Evolutionary conservation across 1,140 invertebrate genomes (phyloP).

Genomic region (Temnothorax longispinosus): DNA sequence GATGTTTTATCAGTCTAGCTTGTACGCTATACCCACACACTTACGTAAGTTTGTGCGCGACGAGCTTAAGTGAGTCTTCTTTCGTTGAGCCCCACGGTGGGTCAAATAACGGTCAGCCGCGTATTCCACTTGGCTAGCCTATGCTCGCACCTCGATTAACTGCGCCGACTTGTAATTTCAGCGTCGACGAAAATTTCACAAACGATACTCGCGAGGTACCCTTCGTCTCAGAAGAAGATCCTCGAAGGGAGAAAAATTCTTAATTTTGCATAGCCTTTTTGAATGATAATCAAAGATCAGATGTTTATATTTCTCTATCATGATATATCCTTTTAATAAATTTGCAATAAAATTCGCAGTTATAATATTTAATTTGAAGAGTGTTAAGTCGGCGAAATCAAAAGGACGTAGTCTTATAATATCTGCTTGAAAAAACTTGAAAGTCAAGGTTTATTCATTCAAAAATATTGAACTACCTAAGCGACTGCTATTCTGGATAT

Average conservation of each 20-base stretch:
- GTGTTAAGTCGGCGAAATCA: background rate
- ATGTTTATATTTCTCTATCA: background rate
- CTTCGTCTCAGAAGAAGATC: background rate
- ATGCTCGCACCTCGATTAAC: constrained; percentile 68
- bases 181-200: constrained; percentile 28
- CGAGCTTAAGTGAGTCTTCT: constrained; percentile 68
- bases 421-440: background rate
- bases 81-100: constrained; percentile 75
- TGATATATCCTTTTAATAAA: background rate
- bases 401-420: background rate
- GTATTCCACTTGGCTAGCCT: constrained; percentile 78
- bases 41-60: constrained; percentile 19
- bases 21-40: background rate
- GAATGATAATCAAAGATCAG: background rate
- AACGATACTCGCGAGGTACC: background rate
- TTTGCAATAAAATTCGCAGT: background rate
- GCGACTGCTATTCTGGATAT: background rate
- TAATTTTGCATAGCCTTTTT: background rate
- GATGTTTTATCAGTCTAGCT: background rate
- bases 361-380: background rate
- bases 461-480: background rate
- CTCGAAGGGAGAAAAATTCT: background rate
- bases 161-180: constrained; percentile 51
- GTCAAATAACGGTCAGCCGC: constrained; percentile 80
- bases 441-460: background rate